Evolutionary conservation across 1,140 invertebrate species (phyloP).

Genomic region (Goniozus legneri): DNA sequence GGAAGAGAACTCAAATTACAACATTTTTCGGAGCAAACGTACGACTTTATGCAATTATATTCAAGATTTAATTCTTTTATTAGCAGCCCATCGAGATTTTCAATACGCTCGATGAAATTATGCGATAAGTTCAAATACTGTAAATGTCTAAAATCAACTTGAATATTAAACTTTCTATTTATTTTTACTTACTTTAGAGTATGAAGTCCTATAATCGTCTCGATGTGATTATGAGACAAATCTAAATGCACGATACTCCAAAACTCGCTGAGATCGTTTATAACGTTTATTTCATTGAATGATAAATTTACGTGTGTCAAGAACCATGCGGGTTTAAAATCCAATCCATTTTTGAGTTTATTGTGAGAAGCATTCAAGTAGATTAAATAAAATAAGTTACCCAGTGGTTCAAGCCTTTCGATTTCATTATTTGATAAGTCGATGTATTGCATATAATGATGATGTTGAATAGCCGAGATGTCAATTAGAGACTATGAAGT

Average conservation of each 20-base stretch:
- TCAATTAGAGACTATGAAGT: conserved; percentile 27
- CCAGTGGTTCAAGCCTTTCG: conserved; percentile 21
- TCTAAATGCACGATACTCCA: conserved; percentile 40
- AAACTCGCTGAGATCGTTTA: conserved; percentile 27
- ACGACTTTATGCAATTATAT: conserved; percentile 33
- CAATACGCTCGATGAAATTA: conserved; percentile 32
- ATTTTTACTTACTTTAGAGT: conserved; percentile 31
- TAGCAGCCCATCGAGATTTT: conserved; percentile 32
- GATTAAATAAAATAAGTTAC: conserved; percentile 25
- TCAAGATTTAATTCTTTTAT: conserved; percentile 36
- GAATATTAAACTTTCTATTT: conserved; percentile 6
- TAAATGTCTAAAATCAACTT: conserved; percentile 24
- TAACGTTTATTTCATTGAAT: conserved; percentile 26
- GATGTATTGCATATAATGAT: conserved; percentile 33
- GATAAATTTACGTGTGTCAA: conserved; percentile 37
- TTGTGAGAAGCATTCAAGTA: conserved; percentile 31
- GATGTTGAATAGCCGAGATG: conserved; percentile 23
- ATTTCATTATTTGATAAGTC: conserved; percentile 32
- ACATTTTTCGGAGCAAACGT: conserved; percentile 20
- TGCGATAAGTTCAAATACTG: conserved; percentile 33
- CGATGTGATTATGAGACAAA: conserved; percentile 36
- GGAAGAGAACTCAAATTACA: conserved; percentile 18
- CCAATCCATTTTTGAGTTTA: conserved; percentile 15
- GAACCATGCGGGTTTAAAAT: conserved; percentile 32
- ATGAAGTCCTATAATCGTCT: conserved; percentile 28